These are phyloP conservation scores for Dasypogon diadema DNA, from an alignment of 2,888 invertebrate genomes.

Conservation along the genomic window DNA sequence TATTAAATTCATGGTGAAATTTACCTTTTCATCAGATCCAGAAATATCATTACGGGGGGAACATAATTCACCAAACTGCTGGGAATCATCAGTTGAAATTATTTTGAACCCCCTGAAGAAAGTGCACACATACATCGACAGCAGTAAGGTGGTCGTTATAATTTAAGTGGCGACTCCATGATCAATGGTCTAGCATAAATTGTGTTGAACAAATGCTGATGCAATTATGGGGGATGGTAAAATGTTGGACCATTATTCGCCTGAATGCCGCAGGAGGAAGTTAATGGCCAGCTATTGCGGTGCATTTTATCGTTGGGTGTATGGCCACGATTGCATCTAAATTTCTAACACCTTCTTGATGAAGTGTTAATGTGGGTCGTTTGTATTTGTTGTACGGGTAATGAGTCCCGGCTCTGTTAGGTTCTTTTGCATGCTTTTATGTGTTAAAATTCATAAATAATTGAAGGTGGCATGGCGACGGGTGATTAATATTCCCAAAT, in stretches of 20 bases:
- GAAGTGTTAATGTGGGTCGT: conserved; percentile 33
- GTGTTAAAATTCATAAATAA: no score
- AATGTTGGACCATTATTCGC: conserved; percentile 15
- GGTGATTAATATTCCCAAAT: no score
- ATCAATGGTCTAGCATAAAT: conserved; percentile 41
- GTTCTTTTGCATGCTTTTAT: no score
- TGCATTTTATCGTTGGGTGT: conserved; percentile 19
- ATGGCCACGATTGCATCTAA: neutral
- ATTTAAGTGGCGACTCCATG: conserved; percentile 32
- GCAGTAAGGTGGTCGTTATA: conserved; percentile 29
- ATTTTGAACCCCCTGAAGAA: conserved; percentile 17
- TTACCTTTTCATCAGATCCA: conserved; percentile 28
- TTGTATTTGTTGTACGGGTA: no score
- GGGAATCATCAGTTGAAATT: conserved; percentile 24
- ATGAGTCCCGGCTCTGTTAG: no score
- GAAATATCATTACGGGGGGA: conserved; percentile 15
- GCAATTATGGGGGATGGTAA: conserved; percentile 17
- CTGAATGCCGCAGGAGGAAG: conserved; percentile 26
- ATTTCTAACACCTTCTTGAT: conserved; percentile 3
- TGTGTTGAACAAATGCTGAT: conserved; percentile 7
- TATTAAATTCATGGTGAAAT: conserved; percentile 19
- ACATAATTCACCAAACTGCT: conserved; percentile 2
- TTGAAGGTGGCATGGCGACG: no score
- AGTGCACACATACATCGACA: neutral
- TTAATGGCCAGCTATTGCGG: conserved; percentile 20